Base-by-base conservation (phyloP, 2,797 vertebrate genomes). In the Premnoplex brunnescens region DNA sequence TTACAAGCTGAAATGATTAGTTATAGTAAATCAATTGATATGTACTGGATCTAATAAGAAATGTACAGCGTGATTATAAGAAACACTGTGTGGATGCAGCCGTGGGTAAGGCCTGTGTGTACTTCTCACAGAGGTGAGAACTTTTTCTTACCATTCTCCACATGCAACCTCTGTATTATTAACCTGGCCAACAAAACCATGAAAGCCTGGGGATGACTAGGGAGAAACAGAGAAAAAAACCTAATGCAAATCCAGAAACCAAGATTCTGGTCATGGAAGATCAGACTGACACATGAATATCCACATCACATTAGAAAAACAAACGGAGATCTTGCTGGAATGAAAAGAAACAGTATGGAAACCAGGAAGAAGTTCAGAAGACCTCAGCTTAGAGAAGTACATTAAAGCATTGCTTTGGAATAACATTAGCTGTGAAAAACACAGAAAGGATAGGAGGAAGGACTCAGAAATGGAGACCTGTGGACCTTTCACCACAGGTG, bases 401-500 rank as follows among this genome's bases (percentile, higher is more conserved):
- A 0, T 22, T 51, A 75, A 66, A 91, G 28, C 27, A 74, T 11
- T 46, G 12, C 16, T 85, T 68, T 60, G 37, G 28, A 88, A 24
- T 46, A 55, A 44, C 14, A 7, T 19, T n/a, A 54, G 6, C 39
- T 6, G 1, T 27, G 24, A 56, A 83, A 91, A 94, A 63, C 3
- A 14, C 8, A 48, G 30, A 60, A 60, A 71, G 68, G 21, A 82
- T 51, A 63, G 27, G 13, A 76, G 23, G 21, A 62, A 73, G 19
- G 66, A 72, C 13, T 39, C 60, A 23, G 36, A 73, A 80, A 83
- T 9, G 4, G 22, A 79, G 71, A 81, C 10, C 20, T 39, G 36
- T 0, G 0, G 27, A 27, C 15, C 6, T 46, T 67, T 28, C 46
- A 48, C 9, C 1, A 0, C 34, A 60, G 7, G 11, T 52, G 28